Evolutionary conservation across 2,797 vertebrate genomes (phyloP).

Genomic region (Vipera latastei): DNA sequence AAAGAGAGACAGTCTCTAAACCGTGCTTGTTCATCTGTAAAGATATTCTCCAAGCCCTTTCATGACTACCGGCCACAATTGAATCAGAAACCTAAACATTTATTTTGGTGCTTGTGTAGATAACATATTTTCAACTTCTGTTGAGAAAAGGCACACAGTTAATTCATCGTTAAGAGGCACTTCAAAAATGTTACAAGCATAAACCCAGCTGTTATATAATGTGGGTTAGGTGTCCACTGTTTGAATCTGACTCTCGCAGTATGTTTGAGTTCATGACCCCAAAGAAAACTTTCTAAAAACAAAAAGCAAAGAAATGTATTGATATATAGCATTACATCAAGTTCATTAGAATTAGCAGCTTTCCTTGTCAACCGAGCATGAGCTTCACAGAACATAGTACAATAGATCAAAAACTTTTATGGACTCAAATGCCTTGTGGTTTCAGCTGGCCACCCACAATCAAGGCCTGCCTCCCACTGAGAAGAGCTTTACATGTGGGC

Average conservation of each 20-base stretch:
- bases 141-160: slow-evolving; percentile 62
- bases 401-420: neutral
- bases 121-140: slow-evolving; percentile 59
- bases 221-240: slow-evolving; percentile 68
- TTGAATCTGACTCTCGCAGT: slow-evolving; percentile 47
- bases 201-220: slow-evolving; percentile 71
- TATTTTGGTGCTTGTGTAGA: slow-evolving; percentile 66
- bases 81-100: slow-evolving; percentile 54
- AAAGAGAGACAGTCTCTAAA: neutral
- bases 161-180: slow-evolving; percentile 63
- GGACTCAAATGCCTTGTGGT: slow-evolving; percentile 9
- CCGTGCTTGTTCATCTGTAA: neutral
- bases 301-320: slow-evolving; percentile 58
- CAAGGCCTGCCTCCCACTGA: slow-evolving; percentile 22
- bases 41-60: neutral
- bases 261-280: slow-evolving; percentile 67
- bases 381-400: neutral
- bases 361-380: slow-evolving; percentile 49
- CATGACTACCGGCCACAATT: neutral
- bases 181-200: slow-evolving; percentile 68
- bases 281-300: slow-evolving; percentile 54
- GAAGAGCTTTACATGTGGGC: neutral
- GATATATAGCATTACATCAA: slow-evolving; percentile 69
- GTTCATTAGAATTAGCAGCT: slow-evolving; percentile 59
- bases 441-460: slow-evolving; percentile 22